Evolutionary conservation across 1,140 invertebrate genomes (phyloP), one percentile per base, ranked within the genome.

Genomic region (Pseudoatta argentina): DNA sequence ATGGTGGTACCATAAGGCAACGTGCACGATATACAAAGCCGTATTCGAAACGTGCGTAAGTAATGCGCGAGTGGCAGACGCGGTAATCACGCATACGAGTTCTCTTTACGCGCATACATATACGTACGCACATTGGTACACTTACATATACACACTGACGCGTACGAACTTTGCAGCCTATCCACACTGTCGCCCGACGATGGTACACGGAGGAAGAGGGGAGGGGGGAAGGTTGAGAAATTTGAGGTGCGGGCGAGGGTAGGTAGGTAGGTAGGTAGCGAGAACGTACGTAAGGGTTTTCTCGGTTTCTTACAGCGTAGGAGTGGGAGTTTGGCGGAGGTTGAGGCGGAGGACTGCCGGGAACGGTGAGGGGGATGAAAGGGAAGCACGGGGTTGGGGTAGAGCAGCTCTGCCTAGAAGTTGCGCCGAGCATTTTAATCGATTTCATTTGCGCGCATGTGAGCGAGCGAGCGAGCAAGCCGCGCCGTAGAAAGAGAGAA

Each of bases 361-460:
- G 14, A 21, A 27, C 21, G 66, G 39, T 24, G 81, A 27, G 77
- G 59, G 55, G 57, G 79, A 53, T 73, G 86, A 86, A 89, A 66
- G 71, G 78, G 57, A 73, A 81, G 83, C 66, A 71, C 59, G 78
- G 87, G 81, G 86, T 83, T 86, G 82, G 91, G 89, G 85, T 86
- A 88, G 77, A 89, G 86, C 87, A 76, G 89, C 75, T 83, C 93
- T 94, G 92, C 92, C 93, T 94, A 94, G 94, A 95, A 95, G 94
- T 95, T 94, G 94, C 94, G 93, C 94, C 93, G 94, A 95, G 94
- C 94, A 95, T 95, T 95, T 95, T 95, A 95, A 95, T 95, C 94
- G 94, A 95, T 95, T 95, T 95, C 94, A 95, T 95, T 95, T 95
- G 94, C 94, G 94, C 94, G 94, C 94, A 94, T 94, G 94, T 94